Percentiles rank a stretch among this genome's conserved stretches.
These are phyloP conservation scores for Phragmatobia fuliginosa DNA, from an alignment of 2,888 invertebrate genomes.

Conservation along the genomic window DNA sequence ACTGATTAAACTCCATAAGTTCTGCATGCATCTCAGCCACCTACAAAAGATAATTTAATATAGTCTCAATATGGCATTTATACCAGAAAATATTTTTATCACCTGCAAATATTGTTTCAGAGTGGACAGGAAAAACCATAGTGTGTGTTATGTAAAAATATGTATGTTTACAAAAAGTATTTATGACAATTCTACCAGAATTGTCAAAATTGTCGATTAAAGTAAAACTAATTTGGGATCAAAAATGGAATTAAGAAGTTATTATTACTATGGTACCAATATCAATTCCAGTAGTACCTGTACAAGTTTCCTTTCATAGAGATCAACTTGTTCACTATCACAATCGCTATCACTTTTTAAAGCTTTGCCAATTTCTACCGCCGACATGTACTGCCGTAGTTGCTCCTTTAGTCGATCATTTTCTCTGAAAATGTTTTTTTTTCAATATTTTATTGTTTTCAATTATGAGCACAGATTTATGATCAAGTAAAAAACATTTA, in stretches of 20 bases:
- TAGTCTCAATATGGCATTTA: neutral
- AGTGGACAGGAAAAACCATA: too few species aligned
- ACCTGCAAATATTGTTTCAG: too few species aligned
- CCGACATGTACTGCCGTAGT: slow-evolving; percentile 94
- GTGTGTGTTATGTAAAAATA: neutral
- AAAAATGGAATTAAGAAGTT: neutral
- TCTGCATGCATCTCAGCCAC: slow-evolving; percentile 98
- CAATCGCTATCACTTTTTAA: slow-evolving; percentile 86
- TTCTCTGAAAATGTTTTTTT: slow-evolving; percentile 86
- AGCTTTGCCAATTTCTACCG: slow-evolving; percentile 95
- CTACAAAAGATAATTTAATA: slow-evolving; percentile 69
- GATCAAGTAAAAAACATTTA: neutral
- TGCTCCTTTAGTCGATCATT: slow-evolving; percentile 94
- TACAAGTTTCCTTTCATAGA: slow-evolving; percentile 94
- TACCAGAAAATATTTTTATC: too few species aligned
- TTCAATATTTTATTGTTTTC: neutral
- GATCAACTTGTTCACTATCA: slow-evolving; percentile 89
- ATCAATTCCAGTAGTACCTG: slow-evolving; percentile 86
- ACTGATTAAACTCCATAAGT: slow-evolving; percentile 96
- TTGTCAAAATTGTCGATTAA: too few species aligned
- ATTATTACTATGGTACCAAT: neutral
- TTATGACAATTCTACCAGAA: too few species aligned
- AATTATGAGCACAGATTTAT: too few species aligned
- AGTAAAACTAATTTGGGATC: too few species aligned
- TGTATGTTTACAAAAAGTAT: too few species aligned